These are phyloP conservation scores for Loriculus beryllinus DNA, from an alignment of 2,797 vertebrate species.

Conservation along the genomic window DNA sequence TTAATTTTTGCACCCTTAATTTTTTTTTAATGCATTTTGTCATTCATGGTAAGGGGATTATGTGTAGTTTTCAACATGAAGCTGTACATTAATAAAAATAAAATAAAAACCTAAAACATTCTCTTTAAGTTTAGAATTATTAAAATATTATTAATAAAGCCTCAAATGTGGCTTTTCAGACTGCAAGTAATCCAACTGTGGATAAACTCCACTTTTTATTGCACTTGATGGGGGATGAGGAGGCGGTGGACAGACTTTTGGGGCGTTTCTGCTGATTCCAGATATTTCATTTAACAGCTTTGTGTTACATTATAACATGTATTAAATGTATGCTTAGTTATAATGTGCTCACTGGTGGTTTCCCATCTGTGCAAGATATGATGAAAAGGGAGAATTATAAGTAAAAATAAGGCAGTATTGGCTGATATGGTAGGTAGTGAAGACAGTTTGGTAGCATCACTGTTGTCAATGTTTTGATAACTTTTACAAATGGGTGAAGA, in stretches of 20 bases:
- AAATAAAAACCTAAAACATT: neutral
- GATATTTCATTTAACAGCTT: neutral
- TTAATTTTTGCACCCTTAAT: neutral
- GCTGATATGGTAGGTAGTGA: neutral
- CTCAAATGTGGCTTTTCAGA: neutral
- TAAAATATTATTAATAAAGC: neutral
- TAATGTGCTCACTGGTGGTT: neutral
- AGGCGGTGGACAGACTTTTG: neutral
- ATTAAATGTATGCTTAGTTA: neutral
- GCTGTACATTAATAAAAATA: neutral
- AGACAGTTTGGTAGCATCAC: neutral
- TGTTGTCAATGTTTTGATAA: neutral
- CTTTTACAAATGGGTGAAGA: neutral
- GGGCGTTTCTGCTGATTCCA: neutral
- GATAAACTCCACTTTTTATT: neutral
- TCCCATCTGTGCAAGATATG: neutral
- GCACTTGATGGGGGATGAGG: no score
- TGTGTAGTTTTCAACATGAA: neutral
- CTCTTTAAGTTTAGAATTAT: neutral
- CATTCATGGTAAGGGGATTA: rapidly evolving
- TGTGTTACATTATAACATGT: neutral
- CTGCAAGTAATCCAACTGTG: neutral
- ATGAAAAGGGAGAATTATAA: neutral
- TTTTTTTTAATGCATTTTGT: neutral
- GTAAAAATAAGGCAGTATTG: neutral